Evolutionary conservation across 64 coral and sea anemone species (phyloP).

Genomic region (Trachythela sp.): DNA sequence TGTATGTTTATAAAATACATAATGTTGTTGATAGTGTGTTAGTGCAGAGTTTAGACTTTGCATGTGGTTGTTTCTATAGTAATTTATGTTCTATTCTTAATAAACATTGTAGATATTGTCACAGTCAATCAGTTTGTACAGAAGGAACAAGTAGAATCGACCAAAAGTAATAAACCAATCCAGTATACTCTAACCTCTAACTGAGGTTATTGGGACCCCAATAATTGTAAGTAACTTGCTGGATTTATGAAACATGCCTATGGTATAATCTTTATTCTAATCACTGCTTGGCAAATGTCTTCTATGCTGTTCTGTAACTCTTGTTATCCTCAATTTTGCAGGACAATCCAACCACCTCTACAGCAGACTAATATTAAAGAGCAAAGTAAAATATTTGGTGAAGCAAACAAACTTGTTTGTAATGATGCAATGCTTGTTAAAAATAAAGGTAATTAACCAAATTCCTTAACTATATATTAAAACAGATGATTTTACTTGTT

Average conservation of each 20-base stretch:
- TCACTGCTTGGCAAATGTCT: not conserved
- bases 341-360: not conserved
- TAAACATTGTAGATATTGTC: too few species aligned
- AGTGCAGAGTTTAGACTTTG: not conserved
- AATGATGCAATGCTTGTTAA: not conserved
- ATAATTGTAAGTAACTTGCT: too few species aligned
- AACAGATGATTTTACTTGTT: too few species aligned
- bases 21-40: too few species aligned
- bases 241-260: too few species aligned
- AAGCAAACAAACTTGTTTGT: not conserved
- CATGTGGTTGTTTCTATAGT: too few species aligned
- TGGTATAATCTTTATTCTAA: too few species aligned
- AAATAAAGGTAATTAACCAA: not conserved
- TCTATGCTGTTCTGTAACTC: not conserved
- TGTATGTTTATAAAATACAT: too few species aligned
- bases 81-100: too few species aligned
- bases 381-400: not conserved
- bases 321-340: not conserved
- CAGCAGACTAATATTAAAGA: not conserved
- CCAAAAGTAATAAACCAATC: not conserved
- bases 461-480: not conserved
- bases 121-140: too few species aligned
- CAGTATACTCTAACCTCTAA: slow-evolving; percentile 8
- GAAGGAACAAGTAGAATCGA: slow-evolving; percentile 4
- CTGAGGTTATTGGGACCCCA: too few species aligned